Evolutionary conservation across 2,888 invertebrate species (phyloP).

Genomic region (Bellardia bayeri): DNA sequence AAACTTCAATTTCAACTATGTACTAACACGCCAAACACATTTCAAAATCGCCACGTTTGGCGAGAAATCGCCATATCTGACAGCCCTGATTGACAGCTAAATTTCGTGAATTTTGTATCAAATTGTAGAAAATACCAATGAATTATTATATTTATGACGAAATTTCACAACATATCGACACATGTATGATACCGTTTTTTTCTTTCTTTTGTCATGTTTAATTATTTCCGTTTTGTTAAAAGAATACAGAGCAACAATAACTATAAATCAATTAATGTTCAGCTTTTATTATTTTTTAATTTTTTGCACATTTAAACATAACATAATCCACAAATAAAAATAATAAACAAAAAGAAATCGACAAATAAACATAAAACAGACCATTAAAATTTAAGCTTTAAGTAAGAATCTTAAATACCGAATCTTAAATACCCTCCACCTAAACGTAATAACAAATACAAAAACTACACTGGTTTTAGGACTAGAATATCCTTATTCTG

Average conservation of each 20-base stretch:
- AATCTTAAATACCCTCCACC: too few relatives aligned
- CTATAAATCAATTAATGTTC: constrained; percentile 21
- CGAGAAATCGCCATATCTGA: too few relatives aligned
- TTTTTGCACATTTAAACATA: constrained; percentile 16
- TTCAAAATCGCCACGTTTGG: too few relatives aligned
- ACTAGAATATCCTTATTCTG: too few relatives aligned
- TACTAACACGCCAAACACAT: too few relatives aligned
- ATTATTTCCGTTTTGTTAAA: constrained; percentile 35
- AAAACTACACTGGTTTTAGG: too few relatives aligned
- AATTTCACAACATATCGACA: background rate
- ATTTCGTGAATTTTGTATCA: too few relatives aligned
- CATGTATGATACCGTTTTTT: background rate
- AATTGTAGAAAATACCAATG: too few relatives aligned
- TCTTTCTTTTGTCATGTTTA: background rate
- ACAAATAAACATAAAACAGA: constrained; percentile 15
- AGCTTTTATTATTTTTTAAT: background rate
- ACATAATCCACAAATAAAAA: constrained; percentile 11
- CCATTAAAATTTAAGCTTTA: background rate
- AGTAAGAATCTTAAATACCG: too few relatives aligned
- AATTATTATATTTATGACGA: background rate
- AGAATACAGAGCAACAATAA: constrained; percentile 4
- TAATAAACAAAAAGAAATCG: constrained; percentile 27
- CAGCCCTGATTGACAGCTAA: too few relatives aligned
- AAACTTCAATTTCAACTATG: too few relatives aligned
- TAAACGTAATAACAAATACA: too few relatives aligned